Base-by-base conservation (phyloP, 2,797 vertebrate genomes). In the Loriculus beryllinus region DNA sequence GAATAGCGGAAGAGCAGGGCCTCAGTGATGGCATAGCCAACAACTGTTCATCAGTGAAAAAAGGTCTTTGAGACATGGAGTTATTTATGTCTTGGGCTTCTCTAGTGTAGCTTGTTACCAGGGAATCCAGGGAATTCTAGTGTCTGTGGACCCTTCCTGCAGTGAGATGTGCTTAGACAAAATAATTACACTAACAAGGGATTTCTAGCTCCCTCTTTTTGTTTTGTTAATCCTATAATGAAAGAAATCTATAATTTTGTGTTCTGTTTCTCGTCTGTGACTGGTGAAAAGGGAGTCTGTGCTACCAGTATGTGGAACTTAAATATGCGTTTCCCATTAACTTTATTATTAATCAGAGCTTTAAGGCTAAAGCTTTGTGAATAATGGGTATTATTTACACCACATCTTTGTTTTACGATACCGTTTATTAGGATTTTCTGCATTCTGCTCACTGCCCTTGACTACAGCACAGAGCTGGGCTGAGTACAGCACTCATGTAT, bases 81-180 rank as follows among this genome's bases (percentile, higher is more conserved):
- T 92, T 93, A 92, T 91, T 93, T 90, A 90, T 83, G 78, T 25
- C 80, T 56, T 74, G 63, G 35, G 14, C 29, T 83, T 79, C 65
- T 51, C 65, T 35, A 52, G 48, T 19, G 15, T 49, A 43, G 26
- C 9, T 83, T 40, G 67, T 91, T 91, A 85, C 67, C 63, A 65
- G 1, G 51, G 51, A 14, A 17, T 60, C 67, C 67, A 65, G 1
- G 43, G 48, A 14, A 19, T 63, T 91, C 75, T 37, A 49, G 37
- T 77, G 82, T 39, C 22, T 10, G 7, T n/a, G 43, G 43, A 56
- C 18, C 29, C 52, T 88, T 90, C 68, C 86, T 88, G 70, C 8
- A 64, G 56, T 6, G 79, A 82, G 68, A 90, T 84, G 51, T 93
- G 60, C 33, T 62, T 59, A n/a, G 88, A 70, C 60, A 40, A 70